Conservation (phyloP, 2,797 vertebrate genomes). For the Tapirus indicus region DNA sequence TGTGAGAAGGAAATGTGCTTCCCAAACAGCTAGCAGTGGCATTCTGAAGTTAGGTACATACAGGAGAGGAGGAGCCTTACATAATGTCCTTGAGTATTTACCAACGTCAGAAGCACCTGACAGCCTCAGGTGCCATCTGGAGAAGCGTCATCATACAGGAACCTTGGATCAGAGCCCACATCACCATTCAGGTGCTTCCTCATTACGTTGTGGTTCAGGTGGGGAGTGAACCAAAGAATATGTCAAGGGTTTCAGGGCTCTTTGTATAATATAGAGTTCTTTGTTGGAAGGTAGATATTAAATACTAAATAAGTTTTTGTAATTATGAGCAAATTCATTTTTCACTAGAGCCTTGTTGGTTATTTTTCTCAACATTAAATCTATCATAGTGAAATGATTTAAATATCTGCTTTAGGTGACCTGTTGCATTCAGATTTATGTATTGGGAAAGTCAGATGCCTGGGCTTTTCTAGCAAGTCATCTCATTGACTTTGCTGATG, state of each 20-base stretch:
- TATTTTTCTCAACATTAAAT: conserved; percentile 18
- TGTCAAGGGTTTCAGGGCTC: not conserved
- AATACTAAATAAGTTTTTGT: not conserved
- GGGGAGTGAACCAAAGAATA: not conserved
- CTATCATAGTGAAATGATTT: not conserved
- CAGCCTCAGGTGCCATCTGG: not conserved
- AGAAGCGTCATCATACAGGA: conserved; percentile 33
- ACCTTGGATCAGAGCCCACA: not conserved
- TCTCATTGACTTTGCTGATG: not conserved
- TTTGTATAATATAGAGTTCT: conserved; percentile 14
- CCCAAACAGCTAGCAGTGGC: not conserved
- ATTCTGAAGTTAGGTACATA: not conserved
- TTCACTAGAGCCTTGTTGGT: not conserved
- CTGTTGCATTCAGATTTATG: conserved; percentile 18
- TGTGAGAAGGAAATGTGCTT: not conserved
- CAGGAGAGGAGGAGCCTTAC: not conserved
- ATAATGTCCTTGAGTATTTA: not conserved
- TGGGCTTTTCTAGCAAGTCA: not conserved
- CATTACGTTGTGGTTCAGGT: not conserved
- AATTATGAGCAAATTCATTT: conserved; percentile 21
- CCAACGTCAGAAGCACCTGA: conserved; percentile 15
- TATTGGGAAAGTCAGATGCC: not conserved
- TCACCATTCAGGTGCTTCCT: not conserved
- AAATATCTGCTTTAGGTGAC: not conserved
- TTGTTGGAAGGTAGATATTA: conserved; percentile 31